Conservation (phyloP, 2,113 vertebrate species). For the Hassar affinis region DNA sequence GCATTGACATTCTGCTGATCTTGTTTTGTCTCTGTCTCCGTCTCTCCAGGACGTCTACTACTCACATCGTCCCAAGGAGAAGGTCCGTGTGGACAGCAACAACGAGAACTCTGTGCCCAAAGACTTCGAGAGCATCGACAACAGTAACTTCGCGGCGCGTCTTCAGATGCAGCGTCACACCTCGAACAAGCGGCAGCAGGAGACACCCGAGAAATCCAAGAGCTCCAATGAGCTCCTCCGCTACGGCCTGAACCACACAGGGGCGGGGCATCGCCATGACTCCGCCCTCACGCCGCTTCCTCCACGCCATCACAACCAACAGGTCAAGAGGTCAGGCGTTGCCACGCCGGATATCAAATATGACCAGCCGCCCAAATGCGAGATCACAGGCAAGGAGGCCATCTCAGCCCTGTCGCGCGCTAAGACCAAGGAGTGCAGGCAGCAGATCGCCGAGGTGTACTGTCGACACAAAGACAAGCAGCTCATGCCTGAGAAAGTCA, state of each 20-base stretch:
- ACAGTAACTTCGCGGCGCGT: slow-evolving; percentile 93
- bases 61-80: slow-evolving; percentile 93
- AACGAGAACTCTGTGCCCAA: slow-evolving; percentile 98
- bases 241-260: slow-evolving; percentile 54
- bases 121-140: slow-evolving; percentile 97
- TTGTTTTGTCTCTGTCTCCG: slow-evolving; percentile 49
- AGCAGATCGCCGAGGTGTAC: slow-evolving; percentile 87
- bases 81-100: slow-evolving; percentile 91
- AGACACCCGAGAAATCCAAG: slow-evolving; percentile 80
- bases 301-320: slow-evolving; percentile 56
- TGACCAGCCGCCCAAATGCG: slow-evolving; percentile 84
- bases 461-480: slow-evolving; percentile 88
- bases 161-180: slow-evolving; percentile 84
- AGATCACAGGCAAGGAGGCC: slow-evolving; percentile 94
- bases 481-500: slow-evolving; percentile 93
- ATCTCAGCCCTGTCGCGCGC: slow-evolving; percentile 89
- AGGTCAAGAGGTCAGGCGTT: slow-evolving; percentile 56
- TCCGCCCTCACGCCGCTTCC: slow-evolving; percentile 56
- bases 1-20: slow-evolving; percentile 9
- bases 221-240: slow-evolving; percentile 77
- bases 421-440: slow-evolving; percentile 87
- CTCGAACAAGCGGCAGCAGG: slow-evolving; percentile 79
- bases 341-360: slow-evolving; percentile 74
- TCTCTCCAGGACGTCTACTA: slow-evolving; percentile 85
- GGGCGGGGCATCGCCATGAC: background rate